Evolutionary conservation across 2,797 vertebrate species (phyloP).

Genomic region (Molossus molossus): DNA sequence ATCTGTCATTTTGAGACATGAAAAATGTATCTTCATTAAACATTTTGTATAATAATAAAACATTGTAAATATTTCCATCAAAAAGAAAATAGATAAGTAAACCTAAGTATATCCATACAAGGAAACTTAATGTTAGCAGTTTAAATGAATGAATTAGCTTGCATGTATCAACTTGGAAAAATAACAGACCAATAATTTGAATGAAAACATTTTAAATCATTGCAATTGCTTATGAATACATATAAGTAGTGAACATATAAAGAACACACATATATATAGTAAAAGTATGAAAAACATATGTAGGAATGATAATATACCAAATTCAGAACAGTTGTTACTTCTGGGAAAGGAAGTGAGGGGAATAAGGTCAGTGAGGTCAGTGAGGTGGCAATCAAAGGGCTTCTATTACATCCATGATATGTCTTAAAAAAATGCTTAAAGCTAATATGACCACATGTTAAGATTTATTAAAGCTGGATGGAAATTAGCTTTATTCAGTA

Average conservation of each 20-base stretch:
- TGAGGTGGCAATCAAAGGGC: neutral
- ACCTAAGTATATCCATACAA: neutral
- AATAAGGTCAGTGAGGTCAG: neutral
- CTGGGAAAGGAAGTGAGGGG: neutral
- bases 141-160: neutral
- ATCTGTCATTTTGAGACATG: conserved; percentile 51
- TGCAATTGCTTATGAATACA: neutral
- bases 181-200: conserved; percentile 10
- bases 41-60: conserved; percentile 54
- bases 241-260: neutral
- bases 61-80: neutral
- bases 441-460: neutral
- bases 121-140: neutral
- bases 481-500: neutral
- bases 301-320: neutral
- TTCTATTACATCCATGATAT: neutral
- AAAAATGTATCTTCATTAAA: conserved; percentile 49
- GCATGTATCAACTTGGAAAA: neutral
- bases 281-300: neutral
- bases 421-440: conserved; percentile 39
- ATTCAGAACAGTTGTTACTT: neutral
- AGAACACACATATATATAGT: neutral
- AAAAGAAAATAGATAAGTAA: conserved; percentile 47
- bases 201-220: neutral
- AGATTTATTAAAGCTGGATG: neutral